These are phyloP conservation scores for Enteromius treurensis DNA, from an alignment of 2,797 vertebrate genomes.

Conservation along the genomic window DNA sequence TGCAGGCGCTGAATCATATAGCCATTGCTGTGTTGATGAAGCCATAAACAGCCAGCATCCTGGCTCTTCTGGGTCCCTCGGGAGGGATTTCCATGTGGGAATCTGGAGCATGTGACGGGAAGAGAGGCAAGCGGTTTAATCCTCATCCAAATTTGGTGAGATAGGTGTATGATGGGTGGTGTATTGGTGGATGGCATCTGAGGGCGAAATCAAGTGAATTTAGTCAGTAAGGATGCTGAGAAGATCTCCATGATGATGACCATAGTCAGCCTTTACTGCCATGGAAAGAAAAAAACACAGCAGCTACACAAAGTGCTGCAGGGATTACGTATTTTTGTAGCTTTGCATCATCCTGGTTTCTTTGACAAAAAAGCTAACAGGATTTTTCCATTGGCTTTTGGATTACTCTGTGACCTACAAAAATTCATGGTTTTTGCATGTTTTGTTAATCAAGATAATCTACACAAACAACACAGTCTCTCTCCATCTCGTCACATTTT, in stretches of 20 bases:
- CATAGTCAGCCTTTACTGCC: not conserved
- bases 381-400: not conserved
- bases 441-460: not conserved
- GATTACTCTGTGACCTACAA: not conserved
- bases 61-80: not conserved
- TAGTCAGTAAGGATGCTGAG: conserved; percentile 7
- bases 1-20: not conserved
- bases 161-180: not conserved
- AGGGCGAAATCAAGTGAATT: not conserved
- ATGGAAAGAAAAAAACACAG: not conserved
- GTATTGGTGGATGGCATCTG: not conserved
- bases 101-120: not conserved
- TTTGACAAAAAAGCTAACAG: not conserved
- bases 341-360: not conserved
- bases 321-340: not conserved
- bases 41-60: not conserved
- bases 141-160: not conserved
- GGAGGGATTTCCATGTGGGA: conserved; percentile 2
- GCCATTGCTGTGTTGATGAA: not conserved
- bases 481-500: too few relatives aligned
- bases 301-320: conserved; percentile 2
- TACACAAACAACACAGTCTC: not conserved
- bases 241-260: not conserved
- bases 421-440: not conserved
- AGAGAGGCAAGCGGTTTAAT: not conserved